These are phyloP conservation scores for Diloba caeruleocephala DNA, from an alignment of 2,888 invertebrate species.

Conservation along the genomic window DNA sequence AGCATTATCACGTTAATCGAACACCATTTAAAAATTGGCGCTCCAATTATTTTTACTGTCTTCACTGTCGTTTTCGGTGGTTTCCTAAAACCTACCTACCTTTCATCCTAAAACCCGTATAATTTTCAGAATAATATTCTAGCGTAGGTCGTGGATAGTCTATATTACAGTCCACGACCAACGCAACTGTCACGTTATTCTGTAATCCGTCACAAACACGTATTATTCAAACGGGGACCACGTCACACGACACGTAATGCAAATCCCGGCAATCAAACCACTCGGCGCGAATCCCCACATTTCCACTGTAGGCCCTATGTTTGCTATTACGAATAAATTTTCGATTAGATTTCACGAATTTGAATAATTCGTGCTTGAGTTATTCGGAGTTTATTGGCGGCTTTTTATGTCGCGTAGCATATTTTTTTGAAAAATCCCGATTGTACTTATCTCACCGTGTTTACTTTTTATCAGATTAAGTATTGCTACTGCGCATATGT, in stretches of 20 bases:
- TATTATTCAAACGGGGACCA: slow-evolving; percentile 11
- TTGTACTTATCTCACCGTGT: background rate
- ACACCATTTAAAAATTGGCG: too few species aligned
- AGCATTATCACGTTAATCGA: too few species aligned
- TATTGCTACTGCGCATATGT: background rate
- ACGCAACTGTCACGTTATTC: slow-evolving; percentile 28
- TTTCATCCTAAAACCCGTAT: background rate
- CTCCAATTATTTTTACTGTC: too few species aligned
- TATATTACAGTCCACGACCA: slow-evolving; percentile 26
- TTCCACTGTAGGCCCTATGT: slow-evolving; percentile 39
- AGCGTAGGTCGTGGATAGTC: too few species aligned
- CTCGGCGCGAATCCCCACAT: slow-evolving; percentile 40
- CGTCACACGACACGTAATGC: slow-evolving; percentile 31
- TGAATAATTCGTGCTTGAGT: slow-evolving; percentile 49
- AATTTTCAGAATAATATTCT: too few species aligned
- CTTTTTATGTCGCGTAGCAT: slow-evolving; percentile 42
- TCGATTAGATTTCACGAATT: slow-evolving; percentile 55
- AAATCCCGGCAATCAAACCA: slow-evolving; percentile 48
- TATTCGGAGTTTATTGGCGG: slow-evolving; percentile 55
- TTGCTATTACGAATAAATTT: slow-evolving; percentile 49
- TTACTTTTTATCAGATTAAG: background rate
- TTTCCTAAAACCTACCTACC: background rate
- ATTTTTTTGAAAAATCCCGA: slow-evolving; percentile 31
- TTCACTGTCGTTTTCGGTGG: too few species aligned
- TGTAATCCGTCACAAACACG: slow-evolving; percentile 29